phyloP scores from a whole-genome alignment of 2,113 vertebrate species.

The Poicephalus meyeri region DNA sequence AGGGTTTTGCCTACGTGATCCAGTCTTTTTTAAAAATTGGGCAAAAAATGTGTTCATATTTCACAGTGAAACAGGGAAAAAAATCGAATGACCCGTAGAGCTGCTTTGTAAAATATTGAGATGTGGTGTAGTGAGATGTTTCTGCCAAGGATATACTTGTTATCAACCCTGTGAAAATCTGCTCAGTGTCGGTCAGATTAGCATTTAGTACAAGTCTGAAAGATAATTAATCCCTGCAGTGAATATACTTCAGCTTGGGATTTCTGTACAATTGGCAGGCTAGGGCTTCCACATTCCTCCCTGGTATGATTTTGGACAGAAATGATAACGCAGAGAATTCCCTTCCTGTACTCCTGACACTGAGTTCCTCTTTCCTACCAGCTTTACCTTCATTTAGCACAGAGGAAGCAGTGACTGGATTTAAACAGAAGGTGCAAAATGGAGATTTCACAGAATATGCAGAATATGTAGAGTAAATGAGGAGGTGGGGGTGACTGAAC shows the following conservation, averaged over 20 bases:
- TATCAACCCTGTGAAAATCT: background rate
- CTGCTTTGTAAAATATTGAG: background rate
- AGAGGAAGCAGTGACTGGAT: background rate
- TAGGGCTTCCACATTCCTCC: background rate
- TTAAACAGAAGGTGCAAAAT: background rate
- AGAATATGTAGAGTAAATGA: background rate
- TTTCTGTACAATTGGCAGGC: background rate
- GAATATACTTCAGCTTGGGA: background rate
- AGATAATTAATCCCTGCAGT: background rate
- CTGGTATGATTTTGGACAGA: background rate
- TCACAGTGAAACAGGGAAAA: background rate
- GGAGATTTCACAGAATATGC: background rate
- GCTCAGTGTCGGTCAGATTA: background rate
- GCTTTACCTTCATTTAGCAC: background rate
- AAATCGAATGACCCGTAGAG: background rate
- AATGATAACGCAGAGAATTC: background rate
- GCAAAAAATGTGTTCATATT: background rate
- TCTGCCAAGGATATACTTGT: background rate
- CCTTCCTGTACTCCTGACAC: background rate
- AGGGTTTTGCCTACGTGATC: background rate
- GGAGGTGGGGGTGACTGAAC: background rate
- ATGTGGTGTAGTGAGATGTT: background rate
- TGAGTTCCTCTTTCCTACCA: background rate
- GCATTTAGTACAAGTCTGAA: background rate
- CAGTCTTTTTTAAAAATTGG: background rate